Conservation (phyloP, 1,140 invertebrate species). For the Drosophila hydei region DNA sequence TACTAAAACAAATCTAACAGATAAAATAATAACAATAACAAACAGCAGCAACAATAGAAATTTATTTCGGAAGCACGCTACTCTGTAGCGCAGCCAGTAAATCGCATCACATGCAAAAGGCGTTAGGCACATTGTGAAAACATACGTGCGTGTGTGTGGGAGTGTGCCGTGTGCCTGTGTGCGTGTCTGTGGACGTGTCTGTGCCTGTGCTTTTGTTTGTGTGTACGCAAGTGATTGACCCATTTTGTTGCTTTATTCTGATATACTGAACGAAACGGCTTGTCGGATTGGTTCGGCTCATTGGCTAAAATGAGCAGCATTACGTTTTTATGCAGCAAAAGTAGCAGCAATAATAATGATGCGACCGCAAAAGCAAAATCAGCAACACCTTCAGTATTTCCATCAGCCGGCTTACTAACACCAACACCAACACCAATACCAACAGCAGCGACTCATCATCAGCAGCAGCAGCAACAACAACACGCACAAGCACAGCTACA, state of each 20-base stretch:
- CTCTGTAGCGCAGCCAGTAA: constrained; percentile 3
- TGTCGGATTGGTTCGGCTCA: constrained; percentile 19
- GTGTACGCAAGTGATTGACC: constrained; percentile 38
- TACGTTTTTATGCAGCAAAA: constrained; percentile 78
- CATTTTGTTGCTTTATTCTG: constrained; percentile 29
- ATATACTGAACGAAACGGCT: constrained; percentile 22
- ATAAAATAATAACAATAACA: constrained; percentile 8
- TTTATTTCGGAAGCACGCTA: constrained; percentile 19
- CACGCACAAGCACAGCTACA: constrained; percentile 24
- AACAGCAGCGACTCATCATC: constrained; percentile 26
- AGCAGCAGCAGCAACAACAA: constrained; percentile 28
- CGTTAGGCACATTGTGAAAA: constrained; percentile 25
- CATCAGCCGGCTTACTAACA: constrained; percentile 58
- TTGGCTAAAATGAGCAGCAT: constrained; percentile 69
- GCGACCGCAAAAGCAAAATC: constrained; percentile 45
- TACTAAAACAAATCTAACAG: constrained; percentile 7
- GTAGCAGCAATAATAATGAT: constrained; percentile 54
- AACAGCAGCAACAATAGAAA: no score
- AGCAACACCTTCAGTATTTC: constrained; percentile 36
- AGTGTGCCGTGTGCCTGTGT: constrained; percentile 22
- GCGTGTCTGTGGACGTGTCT: constrained; percentile 12
- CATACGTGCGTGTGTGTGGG: constrained; percentile 24
- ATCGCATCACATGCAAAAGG: constrained; percentile 26
- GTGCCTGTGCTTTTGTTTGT: constrained; percentile 13
- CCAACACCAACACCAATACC: constrained; percentile 26